Evolutionary conservation across 2,113 vertebrate genomes (phyloP).

Genomic region (Python bivittatus): DNA sequence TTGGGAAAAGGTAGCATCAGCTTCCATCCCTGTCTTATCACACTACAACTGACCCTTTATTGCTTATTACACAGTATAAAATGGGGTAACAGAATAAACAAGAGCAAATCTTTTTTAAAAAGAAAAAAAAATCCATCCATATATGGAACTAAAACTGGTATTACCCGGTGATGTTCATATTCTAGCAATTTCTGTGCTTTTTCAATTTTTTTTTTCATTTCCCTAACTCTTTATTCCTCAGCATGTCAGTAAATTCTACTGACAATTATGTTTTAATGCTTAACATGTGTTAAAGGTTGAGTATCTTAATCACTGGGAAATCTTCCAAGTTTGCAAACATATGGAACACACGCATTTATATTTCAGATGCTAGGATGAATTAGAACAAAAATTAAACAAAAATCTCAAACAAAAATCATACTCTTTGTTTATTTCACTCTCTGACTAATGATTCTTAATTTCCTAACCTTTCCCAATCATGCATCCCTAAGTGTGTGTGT

Average conservation of each 20-base stretch:
- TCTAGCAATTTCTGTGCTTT: background rate
- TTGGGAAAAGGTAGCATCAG: background rate
- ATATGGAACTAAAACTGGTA: background rate
- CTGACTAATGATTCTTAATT: conserved; percentile 15
- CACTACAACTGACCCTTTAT: background rate
- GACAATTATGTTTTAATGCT: background rate
- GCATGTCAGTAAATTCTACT: background rate
- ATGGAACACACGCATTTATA: background rate
- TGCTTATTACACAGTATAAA: background rate
- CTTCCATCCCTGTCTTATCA: background rate
- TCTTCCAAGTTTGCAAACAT: background rate
- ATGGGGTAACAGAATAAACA: background rate
- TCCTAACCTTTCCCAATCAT: conserved; percentile 18
- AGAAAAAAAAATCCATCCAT: background rate
- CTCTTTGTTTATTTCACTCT: conserved; percentile 11
- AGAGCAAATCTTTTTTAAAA: background rate
- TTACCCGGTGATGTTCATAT: background rate
- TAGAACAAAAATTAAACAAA: background rate
- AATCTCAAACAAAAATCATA: background rate
- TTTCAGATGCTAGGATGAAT: background rate
- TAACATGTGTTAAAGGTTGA: background rate
- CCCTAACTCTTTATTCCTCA: background rate
- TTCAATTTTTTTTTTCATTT: background rate
- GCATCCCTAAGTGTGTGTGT: conserved; percentile 8
- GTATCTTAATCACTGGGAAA: background rate